phyloP scores from a whole-genome alignment of 2,888 invertebrate species.

The Druceiella hillmani region DNA sequence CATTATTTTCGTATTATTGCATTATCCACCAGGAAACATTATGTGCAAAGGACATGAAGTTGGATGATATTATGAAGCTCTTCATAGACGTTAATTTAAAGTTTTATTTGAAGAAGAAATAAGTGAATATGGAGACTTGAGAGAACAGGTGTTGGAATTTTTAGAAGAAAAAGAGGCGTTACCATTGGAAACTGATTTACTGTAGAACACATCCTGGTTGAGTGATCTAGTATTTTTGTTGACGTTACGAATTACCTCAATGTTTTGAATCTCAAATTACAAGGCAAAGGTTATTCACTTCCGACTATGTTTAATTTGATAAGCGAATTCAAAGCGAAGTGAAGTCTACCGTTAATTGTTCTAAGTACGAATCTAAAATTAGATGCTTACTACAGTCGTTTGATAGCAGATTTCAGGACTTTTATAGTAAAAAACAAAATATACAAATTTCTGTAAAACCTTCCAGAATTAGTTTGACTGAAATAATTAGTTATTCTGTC shows the following conservation, averaged over 20 bases:
- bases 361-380: slow-evolving; percentile 12
- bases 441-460: not conserved
- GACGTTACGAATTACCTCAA: slow-evolving; percentile 10
- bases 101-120: no score
- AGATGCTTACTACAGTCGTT: slow-evolving; percentile 11
- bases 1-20: no score
- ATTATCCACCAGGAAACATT: no score
- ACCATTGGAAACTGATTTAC: no score
- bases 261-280: slow-evolving; percentile 10
- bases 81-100: no score
- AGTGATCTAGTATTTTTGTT: no score
- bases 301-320: slow-evolving; percentile 9
- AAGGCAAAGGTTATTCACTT: slow-evolving; percentile 13
- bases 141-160: no score
- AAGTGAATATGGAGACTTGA: no score
- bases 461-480: slow-evolving; percentile 4
- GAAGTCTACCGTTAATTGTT: slow-evolving; percentile 2
- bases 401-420: slow-evolving; percentile 8
- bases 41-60: no score
- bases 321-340: slow-evolving; percentile 5
- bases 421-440: slow-evolving; percentile 5
- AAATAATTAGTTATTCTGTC: slow-evolving; percentile 13
- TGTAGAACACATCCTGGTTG: no score
- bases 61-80: no score
- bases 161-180: no score